Conservation (phyloP, 2,113 vertebrate species). For the Neotoma lepida region DNA sequence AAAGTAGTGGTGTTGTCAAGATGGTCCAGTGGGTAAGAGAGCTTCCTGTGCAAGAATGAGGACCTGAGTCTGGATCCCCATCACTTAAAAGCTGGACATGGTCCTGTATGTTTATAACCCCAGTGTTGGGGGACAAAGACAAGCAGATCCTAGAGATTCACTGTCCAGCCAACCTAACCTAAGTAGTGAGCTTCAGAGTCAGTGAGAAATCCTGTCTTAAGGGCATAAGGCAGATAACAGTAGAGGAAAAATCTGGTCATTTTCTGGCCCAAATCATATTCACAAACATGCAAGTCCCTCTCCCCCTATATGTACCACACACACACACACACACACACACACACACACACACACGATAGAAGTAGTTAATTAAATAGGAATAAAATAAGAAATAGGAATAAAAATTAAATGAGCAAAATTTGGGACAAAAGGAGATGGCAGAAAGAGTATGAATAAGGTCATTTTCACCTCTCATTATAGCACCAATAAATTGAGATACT, state of each 20-base stretch:
- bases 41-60: background rate
- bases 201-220: no score
- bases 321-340: background rate
- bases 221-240: background rate
- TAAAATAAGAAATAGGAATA: constrained; percentile 27
- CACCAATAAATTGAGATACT: constrained; percentile 20
- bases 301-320: background rate
- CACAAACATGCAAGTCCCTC: background rate
- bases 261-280: background rate
- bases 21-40: no score
- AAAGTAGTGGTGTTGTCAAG: background rate
- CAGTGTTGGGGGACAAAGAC: background rate
- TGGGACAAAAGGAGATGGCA: background rate
- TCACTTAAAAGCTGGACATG: background rate
- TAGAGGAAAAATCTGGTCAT: background rate
- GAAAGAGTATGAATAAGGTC: constrained; percentile 15
- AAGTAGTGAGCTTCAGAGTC: background rate
- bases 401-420: constrained; percentile 51
- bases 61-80: background rate
- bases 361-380: background rate
- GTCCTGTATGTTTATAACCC: background rate
- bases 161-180: background rate
- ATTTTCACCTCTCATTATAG: constrained; percentile 44
- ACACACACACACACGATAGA: background rate
- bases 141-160: background rate